These are phyloP conservation scores for Vollenhovia emeryi DNA, from an alignment of 1,140 invertebrate genomes.

Conservation along the genomic window DNA sequence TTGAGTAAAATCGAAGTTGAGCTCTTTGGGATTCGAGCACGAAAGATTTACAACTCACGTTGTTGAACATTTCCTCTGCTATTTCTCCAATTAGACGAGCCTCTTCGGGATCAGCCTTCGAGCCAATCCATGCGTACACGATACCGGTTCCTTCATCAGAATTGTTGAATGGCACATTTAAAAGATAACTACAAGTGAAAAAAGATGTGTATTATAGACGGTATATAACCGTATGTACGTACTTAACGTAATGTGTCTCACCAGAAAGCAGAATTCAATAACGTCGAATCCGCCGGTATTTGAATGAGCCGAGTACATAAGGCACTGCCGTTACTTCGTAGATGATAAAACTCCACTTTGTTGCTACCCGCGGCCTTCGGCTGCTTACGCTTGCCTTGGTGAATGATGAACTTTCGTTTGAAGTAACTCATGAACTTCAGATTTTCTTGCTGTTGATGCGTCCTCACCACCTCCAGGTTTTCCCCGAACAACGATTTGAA, in stretches of 20 bases:
- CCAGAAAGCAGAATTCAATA: conserved; percentile 95
- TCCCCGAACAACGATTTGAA: conserved; percentile 98
- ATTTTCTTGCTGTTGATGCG: conserved; percentile 99
- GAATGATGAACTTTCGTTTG: conserved; percentile 97
- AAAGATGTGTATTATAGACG: conserved; percentile 70
- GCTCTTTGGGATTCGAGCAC: background rate
- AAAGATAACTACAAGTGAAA: conserved; percentile 92
- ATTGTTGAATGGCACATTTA: conserved; percentile 98
- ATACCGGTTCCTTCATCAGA: conserved; percentile 94
- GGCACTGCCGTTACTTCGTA: conserved; percentile 97
- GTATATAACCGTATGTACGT: background rate
- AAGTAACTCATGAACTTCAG: conserved; percentile 99
- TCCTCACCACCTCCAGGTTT: conserved; percentile 97
- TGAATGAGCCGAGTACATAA: conserved; percentile 98
- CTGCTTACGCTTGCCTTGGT: conserved; percentile 94
- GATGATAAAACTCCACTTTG: conserved; percentile 96
- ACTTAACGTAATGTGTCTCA: conserved; percentile 79
- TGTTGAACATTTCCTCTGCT: conserved; percentile 97
- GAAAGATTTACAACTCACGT: conserved; percentile 82
- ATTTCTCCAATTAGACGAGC: conserved; percentile 96
- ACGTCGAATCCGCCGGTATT: conserved; percentile 91
- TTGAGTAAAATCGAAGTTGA: background rate
- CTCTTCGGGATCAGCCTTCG: conserved; percentile 95
- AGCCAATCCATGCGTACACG: conserved; percentile 99
- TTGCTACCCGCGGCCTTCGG: conserved; percentile 84